A percentile compares a stretch with the other conserved stretches of the same genome.
Evolutionary conservation across 2,113 vertebrate species (phyloP).

Genomic region (Cisticola juncidis): DNA sequence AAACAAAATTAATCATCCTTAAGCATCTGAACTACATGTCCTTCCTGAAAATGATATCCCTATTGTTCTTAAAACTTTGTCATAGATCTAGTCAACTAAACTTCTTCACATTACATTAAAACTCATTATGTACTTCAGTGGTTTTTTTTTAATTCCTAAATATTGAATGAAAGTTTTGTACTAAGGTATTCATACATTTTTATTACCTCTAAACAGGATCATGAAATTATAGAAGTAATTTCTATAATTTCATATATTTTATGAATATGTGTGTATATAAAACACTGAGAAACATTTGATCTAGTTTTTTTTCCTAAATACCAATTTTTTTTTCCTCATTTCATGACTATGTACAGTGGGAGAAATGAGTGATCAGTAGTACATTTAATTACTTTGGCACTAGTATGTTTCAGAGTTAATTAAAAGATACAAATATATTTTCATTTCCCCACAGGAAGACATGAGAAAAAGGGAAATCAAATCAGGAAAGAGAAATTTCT

Average conservation of each 20-base stretch:
- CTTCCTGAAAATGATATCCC: neutral
- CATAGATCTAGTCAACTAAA: neutral
- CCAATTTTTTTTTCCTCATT: neutral
- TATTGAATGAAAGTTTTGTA: neutral
- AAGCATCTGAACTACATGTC: neutral
- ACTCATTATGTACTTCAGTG: accelerated
- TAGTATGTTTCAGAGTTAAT: neutral
- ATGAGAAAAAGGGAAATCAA: neutral
- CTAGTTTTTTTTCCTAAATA: neutral
- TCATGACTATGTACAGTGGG: neutral
- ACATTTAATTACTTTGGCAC: neutral
- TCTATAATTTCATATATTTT: neutral
- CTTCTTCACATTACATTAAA: neutral
- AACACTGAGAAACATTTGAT: neutral
- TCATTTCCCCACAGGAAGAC: neutral
- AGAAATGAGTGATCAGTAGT: neutral
- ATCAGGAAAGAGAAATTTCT: neutral
- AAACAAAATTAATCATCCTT: neutral
- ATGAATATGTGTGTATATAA: neutral
- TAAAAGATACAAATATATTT: neutral
- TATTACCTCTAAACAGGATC: neutral
- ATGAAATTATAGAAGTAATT: neutral
- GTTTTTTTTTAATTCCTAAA: neutral
- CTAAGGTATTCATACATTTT: neutral
- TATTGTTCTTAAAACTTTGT: neutral